A percentile compares a stretch with the other conserved stretches of the same genome.
Conservation (phyloP, 2,888 invertebrate species). For the Tupiocoris notatus region DNA sequence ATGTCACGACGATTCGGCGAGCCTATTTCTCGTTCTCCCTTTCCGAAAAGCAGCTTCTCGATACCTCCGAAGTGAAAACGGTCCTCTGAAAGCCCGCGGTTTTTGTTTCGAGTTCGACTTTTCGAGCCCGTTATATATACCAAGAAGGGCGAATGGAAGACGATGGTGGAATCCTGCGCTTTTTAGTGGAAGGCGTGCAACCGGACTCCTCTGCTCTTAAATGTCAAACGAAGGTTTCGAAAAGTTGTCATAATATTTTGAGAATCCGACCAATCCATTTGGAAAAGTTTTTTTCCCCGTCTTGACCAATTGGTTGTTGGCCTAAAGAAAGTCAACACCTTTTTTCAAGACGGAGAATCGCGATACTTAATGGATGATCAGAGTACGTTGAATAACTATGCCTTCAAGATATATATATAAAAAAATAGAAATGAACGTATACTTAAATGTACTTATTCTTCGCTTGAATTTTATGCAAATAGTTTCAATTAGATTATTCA, state of each 20-base stretch:
- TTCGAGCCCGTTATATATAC: background rate
- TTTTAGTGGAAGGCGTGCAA: background rate
- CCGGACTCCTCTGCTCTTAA: conserved; percentile 5
- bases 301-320: background rate
- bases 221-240: conserved; percentile 14
- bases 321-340: background rate
- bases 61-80: background rate
- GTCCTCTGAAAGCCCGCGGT: background rate
- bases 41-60: background rate
- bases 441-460: too few species aligned
- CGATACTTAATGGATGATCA: too few species aligned
- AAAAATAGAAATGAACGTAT: too few species aligned
- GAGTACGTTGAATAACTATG: too few species aligned
- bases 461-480: too few species aligned
- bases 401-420: too few species aligned
- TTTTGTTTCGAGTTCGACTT: background rate
- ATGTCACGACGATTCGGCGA: conserved; percentile 23
- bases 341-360: too few species aligned
- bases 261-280: conserved; percentile 31
- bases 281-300: background rate
- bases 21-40: background rate
- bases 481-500: too few species aligned
- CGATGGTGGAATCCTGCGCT: background rate
- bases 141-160: too few species aligned
- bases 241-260: conserved; percentile 27